Conservation (phyloP, 1,140 invertebrate species). For the Brachionus rotundiformis region DNA sequence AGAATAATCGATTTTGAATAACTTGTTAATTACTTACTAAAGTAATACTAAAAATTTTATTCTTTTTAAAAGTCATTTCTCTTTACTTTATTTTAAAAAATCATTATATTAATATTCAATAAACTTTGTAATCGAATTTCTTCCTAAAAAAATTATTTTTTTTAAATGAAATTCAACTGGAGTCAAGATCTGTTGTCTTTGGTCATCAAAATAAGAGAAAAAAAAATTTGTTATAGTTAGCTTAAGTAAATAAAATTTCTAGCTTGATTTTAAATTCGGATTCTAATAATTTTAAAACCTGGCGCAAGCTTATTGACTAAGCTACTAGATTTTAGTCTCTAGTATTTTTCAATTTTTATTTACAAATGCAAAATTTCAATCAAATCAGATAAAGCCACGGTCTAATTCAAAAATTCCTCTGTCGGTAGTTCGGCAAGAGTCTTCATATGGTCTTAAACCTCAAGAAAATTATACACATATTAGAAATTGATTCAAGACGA, state of each 20-base stretch:
- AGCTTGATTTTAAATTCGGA: background rate
- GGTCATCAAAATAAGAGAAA: conserved; percentile 21
- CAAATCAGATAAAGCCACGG: background rate
- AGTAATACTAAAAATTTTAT: background rate
- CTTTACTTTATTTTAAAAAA: background rate
- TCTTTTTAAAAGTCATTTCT: background rate
- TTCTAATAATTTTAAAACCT: background rate
- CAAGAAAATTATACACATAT: background rate
- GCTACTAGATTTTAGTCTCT: background rate
- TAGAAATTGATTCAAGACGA: conserved; percentile 19
- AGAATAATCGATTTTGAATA: background rate
- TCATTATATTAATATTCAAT: background rate
- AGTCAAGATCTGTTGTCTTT: conserved; percentile 21
- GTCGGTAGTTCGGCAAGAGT: background rate
- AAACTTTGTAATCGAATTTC: background rate
- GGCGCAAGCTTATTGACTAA: background rate
- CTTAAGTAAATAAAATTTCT: conserved; percentile 29
- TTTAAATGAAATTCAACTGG: background rate
- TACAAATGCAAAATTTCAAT: conserved; percentile 15
- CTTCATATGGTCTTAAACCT: background rate
- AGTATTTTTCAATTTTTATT: background rate
- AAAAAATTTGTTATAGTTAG: background rate
- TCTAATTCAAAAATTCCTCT: background rate
- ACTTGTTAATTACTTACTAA: background rate
- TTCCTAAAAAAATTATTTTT: background rate